Base-by-base conservation (phyloP, 1,140 invertebrate species). In the Panagrolaimus sp. region DNA sequence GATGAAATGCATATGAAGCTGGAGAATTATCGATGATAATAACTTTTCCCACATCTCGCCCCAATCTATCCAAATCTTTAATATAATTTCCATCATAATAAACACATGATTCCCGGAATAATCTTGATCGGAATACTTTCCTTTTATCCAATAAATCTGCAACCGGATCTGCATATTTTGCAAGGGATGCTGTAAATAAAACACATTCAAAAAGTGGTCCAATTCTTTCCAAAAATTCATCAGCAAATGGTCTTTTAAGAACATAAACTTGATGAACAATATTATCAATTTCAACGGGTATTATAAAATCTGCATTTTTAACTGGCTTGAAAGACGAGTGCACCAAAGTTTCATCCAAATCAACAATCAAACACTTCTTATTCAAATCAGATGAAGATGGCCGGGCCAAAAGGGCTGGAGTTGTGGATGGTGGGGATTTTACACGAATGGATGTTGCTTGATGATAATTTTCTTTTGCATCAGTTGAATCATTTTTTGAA, bases 241-340 rank as follows among this genome's bases (percentile, higher is more conserved):
- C 96, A 58, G 98, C 96, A 87, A 95, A 92, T 83, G 96, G 96
- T 87, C 96, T 88, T 87, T 99, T 99, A 83, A 98, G 88, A 65
- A 98, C 96, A 86, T 98, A 98, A 76, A 99, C 95, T 86, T 98
- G 95, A 88, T 99, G 96, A 71, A 97, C 90, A 32, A 92, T 93
- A 65, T 95, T 95, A 86, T 99, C 96, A 83, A 99, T 99, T 86
- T 99, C 96, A 47, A 99, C 96, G 74, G 95, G 95, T 82, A 99
- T 66, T 83, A 98, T 91, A 87, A 99, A 99, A 87, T 99, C 96
- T 71, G 96, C 95, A 88, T 98, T 98, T 86, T 91, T 94, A 83
- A 99, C 97, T 65, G 95, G 94, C 91, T 98, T 84, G 88, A 99
- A 99, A 81, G 94, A 98, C 87, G 94, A 97, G 88, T 99, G 96